A percentile compares a stretch with the other conserved stretches of the same genome.
Evolutionary conservation across 2,797 vertebrate species (phyloP).

Genomic region (Pseudopleuronectes americanus): DNA sequence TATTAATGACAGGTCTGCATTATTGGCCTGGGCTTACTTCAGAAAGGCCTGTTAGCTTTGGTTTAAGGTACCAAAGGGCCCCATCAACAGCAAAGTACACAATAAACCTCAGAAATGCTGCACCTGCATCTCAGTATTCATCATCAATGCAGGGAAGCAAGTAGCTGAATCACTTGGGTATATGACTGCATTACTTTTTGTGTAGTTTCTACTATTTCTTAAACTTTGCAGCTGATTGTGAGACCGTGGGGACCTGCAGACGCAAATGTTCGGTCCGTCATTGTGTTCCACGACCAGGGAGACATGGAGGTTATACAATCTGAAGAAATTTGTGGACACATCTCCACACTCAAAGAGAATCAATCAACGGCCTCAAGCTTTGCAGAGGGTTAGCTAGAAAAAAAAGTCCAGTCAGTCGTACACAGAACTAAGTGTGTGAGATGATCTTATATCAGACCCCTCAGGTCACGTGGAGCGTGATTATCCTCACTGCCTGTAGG

Average conservation of each 20-base stretch:
- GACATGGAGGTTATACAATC: too few species aligned
- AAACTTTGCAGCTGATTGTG: constrained; percentile 13
- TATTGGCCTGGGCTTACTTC: constrained; percentile 29
- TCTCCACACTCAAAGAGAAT: too few species aligned
- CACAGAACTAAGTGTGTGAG: not conserved
- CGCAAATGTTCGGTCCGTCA: not conserved
- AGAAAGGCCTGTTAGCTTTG: constrained; percentile 32
- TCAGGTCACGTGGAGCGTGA: too few species aligned
- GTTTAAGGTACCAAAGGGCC: constrained; percentile 29
- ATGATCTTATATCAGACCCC: constrained; percentile 1
- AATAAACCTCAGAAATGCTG: constrained; percentile 7
- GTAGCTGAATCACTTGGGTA: constrained; percentile 8
- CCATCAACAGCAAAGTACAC: constrained; percentile 18
- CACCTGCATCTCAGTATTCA: constrained; percentile 17
- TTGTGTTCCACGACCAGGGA: too few species aligned
- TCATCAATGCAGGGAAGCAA: constrained; percentile 1
- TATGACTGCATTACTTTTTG: constrained; percentile 10
- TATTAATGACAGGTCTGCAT: constrained; percentile 33
- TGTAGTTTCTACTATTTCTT: constrained; percentile 1
- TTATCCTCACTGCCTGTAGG: too few species aligned
- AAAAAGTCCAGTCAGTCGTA: constrained; percentile 3
- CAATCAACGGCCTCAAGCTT: not conserved
- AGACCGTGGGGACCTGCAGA: not conserved
- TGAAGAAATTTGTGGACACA: too few species aligned
- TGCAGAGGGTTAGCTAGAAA: not conserved